These are phyloP conservation scores for Drosophila diplacantha DNA, from an alignment of 2,888 invertebrate genomes.

Conservation along the genomic window DNA sequence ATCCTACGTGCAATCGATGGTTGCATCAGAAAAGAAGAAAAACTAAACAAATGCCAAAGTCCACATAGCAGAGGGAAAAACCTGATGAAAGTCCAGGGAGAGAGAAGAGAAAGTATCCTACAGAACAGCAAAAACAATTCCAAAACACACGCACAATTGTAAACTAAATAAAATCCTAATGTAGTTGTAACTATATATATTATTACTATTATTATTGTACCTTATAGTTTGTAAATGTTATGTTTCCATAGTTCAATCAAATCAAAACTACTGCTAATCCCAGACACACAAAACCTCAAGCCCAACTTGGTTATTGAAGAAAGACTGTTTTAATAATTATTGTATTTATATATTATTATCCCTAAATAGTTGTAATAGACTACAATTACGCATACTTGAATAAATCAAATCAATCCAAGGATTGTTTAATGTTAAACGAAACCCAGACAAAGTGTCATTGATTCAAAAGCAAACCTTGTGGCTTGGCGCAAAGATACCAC, in stretches of 20 bases:
- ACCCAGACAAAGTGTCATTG: constrained; percentile 24
- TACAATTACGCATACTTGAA: constrained; percentile 12
- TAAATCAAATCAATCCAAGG: constrained; percentile 42
- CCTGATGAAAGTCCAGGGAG: constrained; percentile 22
- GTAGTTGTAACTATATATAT: constrained; percentile 19
- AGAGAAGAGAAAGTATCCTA: constrained; percentile 55
- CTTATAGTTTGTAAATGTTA: constrained; percentile 57
- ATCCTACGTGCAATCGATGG: constrained; percentile 47
- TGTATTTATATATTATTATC: constrained; percentile 18
- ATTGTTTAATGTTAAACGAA: constrained; percentile 26
- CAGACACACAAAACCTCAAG: constrained; percentile 58
- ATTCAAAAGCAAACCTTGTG: constrained; percentile 22
- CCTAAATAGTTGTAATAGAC: constrained; percentile 1
- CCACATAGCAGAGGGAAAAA: constrained; percentile 38
- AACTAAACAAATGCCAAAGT: constrained; percentile 66
- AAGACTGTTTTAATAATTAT: constrained; percentile 59
- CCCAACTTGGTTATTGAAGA: constrained; percentile 57
- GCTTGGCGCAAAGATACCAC: constrained; percentile 56
- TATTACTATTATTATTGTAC: constrained; percentile 57
- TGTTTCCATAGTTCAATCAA: constrained; percentile 39
- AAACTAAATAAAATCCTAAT: constrained; percentile 31
- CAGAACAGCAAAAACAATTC: constrained; percentile 41
- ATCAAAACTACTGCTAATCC: constrained; percentile 4
- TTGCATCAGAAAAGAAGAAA: constrained; percentile 34
- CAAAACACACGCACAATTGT: constrained; percentile 45